A percentile compares a stretch with the other conserved stretches of the same genome.
Conservation (phyloP, 1,140 invertebrate genomes). For the Drosophila kepulauana region DNA sequence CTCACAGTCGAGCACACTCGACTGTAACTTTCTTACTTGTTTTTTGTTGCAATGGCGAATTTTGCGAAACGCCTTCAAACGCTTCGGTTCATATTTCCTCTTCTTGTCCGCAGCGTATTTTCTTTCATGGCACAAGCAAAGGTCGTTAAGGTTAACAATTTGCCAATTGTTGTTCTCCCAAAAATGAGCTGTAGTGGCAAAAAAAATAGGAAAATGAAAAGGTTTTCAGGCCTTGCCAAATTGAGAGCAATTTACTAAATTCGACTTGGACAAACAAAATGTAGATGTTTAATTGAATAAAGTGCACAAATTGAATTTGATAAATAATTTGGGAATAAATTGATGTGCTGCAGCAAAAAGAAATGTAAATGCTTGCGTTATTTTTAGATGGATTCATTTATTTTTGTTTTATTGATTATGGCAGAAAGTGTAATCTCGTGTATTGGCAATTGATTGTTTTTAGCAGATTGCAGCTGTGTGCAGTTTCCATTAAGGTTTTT, state of each 20-base stretch:
- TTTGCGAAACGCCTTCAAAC: background rate
- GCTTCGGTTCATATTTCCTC: background rate
- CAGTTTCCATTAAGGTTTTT: conserved; percentile 6
- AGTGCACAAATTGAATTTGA: background rate
- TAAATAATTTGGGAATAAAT: background rate
- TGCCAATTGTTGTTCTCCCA: background rate
- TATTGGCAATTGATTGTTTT: conserved; percentile 39
- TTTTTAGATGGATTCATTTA: background rate
- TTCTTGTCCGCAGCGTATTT: background rate
- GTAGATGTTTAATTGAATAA: background rate
- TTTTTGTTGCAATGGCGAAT: background rate
- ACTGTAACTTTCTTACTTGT: no score
- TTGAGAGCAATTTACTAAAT: no score
- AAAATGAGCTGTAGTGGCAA: background rate
- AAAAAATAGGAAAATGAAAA: no score
- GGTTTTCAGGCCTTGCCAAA: no score
- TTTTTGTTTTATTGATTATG: conserved; percentile 34
- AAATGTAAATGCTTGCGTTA: background rate
- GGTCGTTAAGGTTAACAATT: background rate
- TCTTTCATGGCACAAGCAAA: background rate
- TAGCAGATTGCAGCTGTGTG: conserved; percentile 43
- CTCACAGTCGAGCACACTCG: no score
- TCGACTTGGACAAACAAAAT: no score
- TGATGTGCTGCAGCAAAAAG: background rate
- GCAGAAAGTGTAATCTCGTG: conserved; percentile 13